Conservation (phyloP, 1,140 invertebrate genomes). For the Hermatobates lingyangjiaoensis region DNA sequence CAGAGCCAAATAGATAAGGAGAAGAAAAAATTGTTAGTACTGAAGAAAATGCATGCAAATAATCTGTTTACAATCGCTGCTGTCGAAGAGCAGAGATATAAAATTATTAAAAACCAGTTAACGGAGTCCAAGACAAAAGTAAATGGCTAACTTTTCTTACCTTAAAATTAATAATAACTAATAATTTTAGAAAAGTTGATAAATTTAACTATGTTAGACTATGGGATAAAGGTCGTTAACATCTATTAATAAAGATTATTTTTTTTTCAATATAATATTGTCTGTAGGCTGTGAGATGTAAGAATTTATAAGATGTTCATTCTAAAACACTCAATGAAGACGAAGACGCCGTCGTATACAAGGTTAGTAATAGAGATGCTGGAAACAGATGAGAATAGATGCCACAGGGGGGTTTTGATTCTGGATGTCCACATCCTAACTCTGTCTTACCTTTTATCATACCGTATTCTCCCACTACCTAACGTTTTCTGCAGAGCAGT, state of each 20-base stretch:
- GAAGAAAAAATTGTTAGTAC: neutral
- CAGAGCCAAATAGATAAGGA: neutral
- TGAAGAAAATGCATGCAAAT: conserved; percentile 1
- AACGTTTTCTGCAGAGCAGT: no score
- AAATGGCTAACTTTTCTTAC: neutral
- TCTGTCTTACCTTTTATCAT: no score
- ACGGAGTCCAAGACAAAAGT: neutral
- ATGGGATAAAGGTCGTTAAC: no score
- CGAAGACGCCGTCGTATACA: no score
- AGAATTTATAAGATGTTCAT: neutral
- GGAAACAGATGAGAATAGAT: no score
- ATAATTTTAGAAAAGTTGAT: neutral
- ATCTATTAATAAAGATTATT: no score
- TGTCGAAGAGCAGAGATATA: neutral
- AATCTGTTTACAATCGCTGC: neutral
- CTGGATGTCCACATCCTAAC: no score
- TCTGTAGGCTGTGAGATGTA: neutral
- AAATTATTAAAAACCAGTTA: neutral
- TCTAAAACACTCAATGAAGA: no score
- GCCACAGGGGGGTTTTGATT: no score
- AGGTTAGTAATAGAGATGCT: no score
- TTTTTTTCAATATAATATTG: neutral
- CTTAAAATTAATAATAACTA: neutral
- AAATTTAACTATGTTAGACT: neutral
- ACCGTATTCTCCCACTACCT: no score